Evolutionary conservation across 2,113 vertebrate genomes (phyloP).

Genomic region (Sinosuthora webbiana): DNA sequence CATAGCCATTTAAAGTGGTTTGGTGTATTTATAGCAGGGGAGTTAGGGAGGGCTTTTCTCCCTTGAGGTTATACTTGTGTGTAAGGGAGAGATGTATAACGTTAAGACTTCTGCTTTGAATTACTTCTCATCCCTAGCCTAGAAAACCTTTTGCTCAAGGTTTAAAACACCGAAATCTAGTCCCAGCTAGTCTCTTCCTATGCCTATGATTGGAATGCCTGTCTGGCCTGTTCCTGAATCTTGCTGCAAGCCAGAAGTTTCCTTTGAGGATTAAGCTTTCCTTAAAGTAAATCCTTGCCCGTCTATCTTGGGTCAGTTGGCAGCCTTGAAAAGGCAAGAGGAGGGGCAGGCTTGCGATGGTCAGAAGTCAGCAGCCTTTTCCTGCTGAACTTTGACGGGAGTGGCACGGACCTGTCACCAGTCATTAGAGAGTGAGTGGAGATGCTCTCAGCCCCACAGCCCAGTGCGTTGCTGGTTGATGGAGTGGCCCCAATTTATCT

Average conservation of each 20-base stretch:
- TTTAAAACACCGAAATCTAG: background rate
- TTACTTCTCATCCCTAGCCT: background rate
- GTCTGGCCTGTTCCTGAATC: background rate
- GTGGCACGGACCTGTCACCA: background rate
- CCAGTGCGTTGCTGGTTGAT: rapidly evolving
- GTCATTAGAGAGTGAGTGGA: background rate
- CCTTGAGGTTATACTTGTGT: background rate
- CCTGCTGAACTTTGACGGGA: background rate
- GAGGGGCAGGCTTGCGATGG: background rate
- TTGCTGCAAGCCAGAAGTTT: background rate
- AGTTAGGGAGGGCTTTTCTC: constrained; percentile 14
- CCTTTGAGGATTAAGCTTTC: background rate
- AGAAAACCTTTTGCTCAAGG: background rate
- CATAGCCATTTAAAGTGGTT: constrained; percentile 19
- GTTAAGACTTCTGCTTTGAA: background rate
- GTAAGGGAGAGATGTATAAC: background rate
- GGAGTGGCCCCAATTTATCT: background rate
- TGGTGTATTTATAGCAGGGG: constrained; percentile 38
- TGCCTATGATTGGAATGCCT: background rate
- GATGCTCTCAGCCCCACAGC: background rate
- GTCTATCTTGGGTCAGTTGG: background rate
- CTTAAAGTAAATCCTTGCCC: background rate
- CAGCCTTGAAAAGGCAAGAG: background rate
- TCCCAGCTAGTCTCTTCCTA: background rate
- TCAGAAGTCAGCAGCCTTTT: background rate